These are phyloP conservation scores for Botia almorhae DNA, from an alignment of 2,797 vertebrate genomes.

Conservation along the genomic window DNA sequence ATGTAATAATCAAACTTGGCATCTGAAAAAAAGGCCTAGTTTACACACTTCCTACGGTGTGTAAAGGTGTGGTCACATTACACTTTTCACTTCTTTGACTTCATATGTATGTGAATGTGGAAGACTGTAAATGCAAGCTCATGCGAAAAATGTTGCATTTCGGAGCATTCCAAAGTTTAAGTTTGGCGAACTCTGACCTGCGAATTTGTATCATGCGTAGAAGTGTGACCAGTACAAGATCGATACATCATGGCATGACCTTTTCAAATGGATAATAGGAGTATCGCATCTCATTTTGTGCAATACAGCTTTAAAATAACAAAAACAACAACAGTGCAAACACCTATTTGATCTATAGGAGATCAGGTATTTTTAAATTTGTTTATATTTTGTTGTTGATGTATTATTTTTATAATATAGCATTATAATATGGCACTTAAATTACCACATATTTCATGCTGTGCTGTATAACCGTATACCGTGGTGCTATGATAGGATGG, in stretches of 20 bases:
- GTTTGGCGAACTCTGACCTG: no score
- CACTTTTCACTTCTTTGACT: no score
- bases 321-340: no score
- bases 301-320: no score
- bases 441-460: background rate
- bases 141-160: no score
- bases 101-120: no score
- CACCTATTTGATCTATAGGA: slow-evolving; percentile 18
- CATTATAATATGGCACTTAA: background rate
- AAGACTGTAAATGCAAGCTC: no score
- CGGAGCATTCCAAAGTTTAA: no score
- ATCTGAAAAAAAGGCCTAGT: slow-evolving; percentile 43
- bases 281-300: no score
- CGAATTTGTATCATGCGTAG: no score
- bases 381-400: background rate
- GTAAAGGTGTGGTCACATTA: no score
- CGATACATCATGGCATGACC: slow-evolving; percentile 32
- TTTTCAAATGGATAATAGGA: no score
- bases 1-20: slow-evolving; percentile 62
- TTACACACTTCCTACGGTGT: slow-evolving; percentile 62
- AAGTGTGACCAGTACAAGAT: slow-evolving; percentile 44
- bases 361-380: slow-evolving; percentile 25
- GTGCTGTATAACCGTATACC: background rate
- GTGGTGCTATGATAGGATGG: background rate
- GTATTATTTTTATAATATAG: slow-evolving; percentile 12